A percentile compares a stretch with the other conserved stretches of the same genome.
Conservation (phyloP, 1,140 invertebrate species). For the Lepidurus arcticus region DNA sequence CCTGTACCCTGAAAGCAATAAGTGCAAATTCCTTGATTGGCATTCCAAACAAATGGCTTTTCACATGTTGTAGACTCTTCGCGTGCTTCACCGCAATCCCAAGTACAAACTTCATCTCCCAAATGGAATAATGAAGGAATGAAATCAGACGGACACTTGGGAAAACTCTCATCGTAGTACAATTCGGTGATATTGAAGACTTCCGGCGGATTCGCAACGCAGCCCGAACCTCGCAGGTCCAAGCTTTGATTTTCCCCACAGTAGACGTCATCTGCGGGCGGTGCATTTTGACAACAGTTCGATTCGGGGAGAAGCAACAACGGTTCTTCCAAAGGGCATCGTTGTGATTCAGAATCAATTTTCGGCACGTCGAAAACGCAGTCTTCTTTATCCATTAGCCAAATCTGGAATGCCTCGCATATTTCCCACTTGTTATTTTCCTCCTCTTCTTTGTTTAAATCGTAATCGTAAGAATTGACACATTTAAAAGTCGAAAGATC, state of each 20-base stretch:
- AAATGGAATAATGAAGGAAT: not conserved
- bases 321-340: not conserved
- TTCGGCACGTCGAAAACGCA: not conserved
- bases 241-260: not conserved
- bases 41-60: not conserved
- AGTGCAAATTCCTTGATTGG: not conserved
- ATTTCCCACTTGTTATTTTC: not conserved
- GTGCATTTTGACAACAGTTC: not conserved
- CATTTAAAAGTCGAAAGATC: not conserved
- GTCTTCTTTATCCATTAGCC: slow-evolving; percentile 1
- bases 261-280: not conserved
- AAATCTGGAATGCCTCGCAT: not conserved
- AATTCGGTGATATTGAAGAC: not conserved
- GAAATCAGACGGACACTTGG: not conserved
- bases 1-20: not conserved
- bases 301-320: not conserved
- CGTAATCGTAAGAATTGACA: not conserved
- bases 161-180: not conserved
- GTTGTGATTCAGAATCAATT: not conserved
- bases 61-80: not conserved
- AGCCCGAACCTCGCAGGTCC: not conserved
- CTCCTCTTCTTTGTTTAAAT: not conserved
- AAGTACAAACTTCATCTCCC: not conserved
- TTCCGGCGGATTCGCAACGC: not conserved
- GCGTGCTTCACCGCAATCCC: not conserved